Evolutionary conservation across 2,113 vertebrate species (phyloP).

Genomic region (Chaetodon auriga): DNA sequence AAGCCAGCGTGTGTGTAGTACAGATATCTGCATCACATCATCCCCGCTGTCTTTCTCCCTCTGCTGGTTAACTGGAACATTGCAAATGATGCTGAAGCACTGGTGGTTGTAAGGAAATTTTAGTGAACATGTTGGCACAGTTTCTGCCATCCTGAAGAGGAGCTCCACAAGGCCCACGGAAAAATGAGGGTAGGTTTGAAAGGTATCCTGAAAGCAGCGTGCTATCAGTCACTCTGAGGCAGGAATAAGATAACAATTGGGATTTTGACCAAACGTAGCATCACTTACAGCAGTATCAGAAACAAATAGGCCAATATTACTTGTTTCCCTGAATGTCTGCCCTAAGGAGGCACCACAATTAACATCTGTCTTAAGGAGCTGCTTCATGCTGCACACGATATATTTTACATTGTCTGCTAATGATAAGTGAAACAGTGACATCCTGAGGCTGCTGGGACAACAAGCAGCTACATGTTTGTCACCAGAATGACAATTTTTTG

Average conservation of each 20-base stretch:
- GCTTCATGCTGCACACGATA: neutral
- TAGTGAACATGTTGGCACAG: neutral
- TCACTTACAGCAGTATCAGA: neutral
- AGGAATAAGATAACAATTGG: neutral
- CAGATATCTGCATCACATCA: neutral
- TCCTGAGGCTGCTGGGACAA: neutral
- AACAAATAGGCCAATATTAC: neutral
- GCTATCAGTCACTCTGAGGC: neutral
- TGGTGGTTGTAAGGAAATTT: neutral
- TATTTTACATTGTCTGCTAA: neutral
- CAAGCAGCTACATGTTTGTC: neutral
- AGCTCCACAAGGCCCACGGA: neutral
- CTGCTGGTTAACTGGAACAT: slow-evolving; percentile 64
- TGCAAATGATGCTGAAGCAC: neutral
- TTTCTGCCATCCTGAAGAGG: neutral
- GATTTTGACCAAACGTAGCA: neutral
- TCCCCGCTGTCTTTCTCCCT: slow-evolving; percentile 45
- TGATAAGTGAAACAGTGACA: slow-evolving; percentile 18
- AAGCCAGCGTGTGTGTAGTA: slow-evolving; percentile 1
- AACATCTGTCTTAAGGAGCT: neutral
- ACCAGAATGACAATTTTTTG: neutral
- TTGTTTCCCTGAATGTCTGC: neutral
- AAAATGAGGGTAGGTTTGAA: neutral
- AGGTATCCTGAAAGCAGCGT: neutral
- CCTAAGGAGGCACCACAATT: neutral